Evolutionary conservation across 2,888 invertebrate species (phyloP).

Genomic region (Clostera curtula): DNA sequence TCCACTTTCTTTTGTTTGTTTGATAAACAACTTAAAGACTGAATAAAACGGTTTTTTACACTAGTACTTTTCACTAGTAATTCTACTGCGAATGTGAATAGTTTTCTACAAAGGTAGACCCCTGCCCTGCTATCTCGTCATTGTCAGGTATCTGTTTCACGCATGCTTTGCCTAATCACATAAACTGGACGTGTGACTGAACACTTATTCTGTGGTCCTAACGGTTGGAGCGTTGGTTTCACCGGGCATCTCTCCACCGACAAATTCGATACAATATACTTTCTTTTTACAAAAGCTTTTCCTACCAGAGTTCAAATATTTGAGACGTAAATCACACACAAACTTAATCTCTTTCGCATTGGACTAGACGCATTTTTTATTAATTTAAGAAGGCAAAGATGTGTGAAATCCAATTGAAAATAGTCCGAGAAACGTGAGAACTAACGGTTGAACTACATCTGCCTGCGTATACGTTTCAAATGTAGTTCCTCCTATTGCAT

Average conservation of each 20-base stretch:
- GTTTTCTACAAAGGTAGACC: too few relatives aligned
- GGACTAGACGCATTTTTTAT: conserved; percentile 71
- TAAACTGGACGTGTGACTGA: conserved; percentile 68
- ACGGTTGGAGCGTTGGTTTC: conserved; percentile 37
- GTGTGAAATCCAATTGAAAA: conserved; percentile 63
- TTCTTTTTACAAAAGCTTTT: conserved; percentile 46
- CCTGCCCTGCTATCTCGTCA: conserved; percentile 37
- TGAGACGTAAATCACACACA: conserved; percentile 52
- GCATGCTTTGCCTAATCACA: conserved; percentile 68
- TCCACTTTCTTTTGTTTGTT: too few relatives aligned
- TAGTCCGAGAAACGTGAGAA: conserved; percentile 42
- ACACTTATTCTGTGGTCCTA: conserved; percentile 67
- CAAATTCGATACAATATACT: conserved; percentile 42
- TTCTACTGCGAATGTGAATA: too few relatives aligned
- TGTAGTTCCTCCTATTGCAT: conserved; percentile 32
- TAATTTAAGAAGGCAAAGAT: conserved; percentile 71
- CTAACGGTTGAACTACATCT: too few relatives aligned
- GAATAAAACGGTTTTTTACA: too few relatives aligned
- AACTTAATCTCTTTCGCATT: conserved; percentile 71
- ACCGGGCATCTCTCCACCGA: conserved; percentile 38
- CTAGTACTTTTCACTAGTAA: too few relatives aligned
- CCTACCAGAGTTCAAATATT: conserved; percentile 42
- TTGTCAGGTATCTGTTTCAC: conserved; percentile 60
- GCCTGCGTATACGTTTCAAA: too few relatives aligned
- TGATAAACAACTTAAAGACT: too few relatives aligned